phyloP scores from a whole-genome alignment of 2,113 vertebrate species.

The Chionodraco myersi region DNA sequence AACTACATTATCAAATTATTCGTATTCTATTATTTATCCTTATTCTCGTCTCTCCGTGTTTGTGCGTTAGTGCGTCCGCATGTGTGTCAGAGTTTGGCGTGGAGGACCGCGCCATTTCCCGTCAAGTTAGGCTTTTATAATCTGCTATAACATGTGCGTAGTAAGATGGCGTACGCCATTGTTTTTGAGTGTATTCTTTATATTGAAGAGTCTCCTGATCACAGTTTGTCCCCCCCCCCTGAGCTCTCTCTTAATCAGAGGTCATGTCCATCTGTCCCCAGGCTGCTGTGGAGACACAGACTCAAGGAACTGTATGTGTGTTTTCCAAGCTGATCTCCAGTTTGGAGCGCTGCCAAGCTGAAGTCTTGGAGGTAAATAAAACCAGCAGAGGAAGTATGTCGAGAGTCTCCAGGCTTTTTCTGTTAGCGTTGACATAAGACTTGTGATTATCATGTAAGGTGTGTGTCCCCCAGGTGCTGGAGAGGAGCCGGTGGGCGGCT shows the following conservation, averaged over 20 bases:
- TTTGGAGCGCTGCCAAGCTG: conserved; percentile 72
- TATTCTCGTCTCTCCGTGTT: too few species aligned
- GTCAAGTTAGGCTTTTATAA: too few species aligned
- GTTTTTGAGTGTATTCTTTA: too few species aligned
- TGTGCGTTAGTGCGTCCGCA: too few species aligned
- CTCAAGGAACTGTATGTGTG: conserved; percentile 28
- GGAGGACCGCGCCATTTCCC: too few species aligned
- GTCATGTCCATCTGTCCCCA: conserved; percentile 34
- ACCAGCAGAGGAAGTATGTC: neutral
- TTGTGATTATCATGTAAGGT: neutral
- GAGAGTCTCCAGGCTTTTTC: neutral
- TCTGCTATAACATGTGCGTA: too few species aligned
- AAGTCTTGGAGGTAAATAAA: conserved; percentile 71
- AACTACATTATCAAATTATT: too few species aligned
- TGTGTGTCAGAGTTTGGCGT: too few species aligned
- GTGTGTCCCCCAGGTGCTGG: conserved; percentile 54
- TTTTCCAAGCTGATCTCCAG: conserved; percentile 71
- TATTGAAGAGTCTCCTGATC: too few species aligned
- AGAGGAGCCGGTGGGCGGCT: conserved; percentile 49
- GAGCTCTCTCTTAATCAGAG: neutral
- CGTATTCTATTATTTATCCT: too few species aligned
- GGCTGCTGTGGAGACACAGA: conserved; percentile 73
- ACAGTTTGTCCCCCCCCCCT: neutral
- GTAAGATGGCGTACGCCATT: too few species aligned
- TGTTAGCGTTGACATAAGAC: neutral